Evolutionary conservation across 2,888 invertebrate genomes (phyloP).

Genomic region (Emmelina monodactyla): DNA sequence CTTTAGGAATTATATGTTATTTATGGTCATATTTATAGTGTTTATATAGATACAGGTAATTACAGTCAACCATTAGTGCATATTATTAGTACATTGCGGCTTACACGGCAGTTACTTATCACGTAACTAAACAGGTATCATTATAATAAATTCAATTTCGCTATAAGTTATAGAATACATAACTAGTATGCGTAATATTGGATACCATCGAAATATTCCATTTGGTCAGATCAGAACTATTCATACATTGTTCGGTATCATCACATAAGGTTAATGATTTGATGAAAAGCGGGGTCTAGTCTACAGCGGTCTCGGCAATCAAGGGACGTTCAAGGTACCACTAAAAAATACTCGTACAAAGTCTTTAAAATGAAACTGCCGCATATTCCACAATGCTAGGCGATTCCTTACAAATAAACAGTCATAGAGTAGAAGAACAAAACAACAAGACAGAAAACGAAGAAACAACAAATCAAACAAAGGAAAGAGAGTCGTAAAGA

Average conservation of each 20-base stretch:
- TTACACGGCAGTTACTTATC: conserved; percentile 43
- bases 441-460: conserved; percentile 25
- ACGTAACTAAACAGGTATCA: too few relatives aligned
- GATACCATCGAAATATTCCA: too few relatives aligned
- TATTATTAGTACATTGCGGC: conserved; percentile 55
- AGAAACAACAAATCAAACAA: conserved; percentile 22
- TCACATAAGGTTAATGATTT: conserved; percentile 12
- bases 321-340: conserved; percentile 29
- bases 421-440: conserved; percentile 40
- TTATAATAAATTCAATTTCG: too few relatives aligned
- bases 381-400: conserved; percentile 63
- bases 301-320: conserved; percentile 36
- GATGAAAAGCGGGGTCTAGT: conserved; percentile 34
- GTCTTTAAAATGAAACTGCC: conserved; percentile 44
- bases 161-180: too few relatives aligned
- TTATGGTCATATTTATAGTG: too few relatives aligned
- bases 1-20: too few relatives aligned
- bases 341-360: conserved; percentile 38
- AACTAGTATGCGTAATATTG: too few relatives aligned
- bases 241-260: too few relatives aligned
- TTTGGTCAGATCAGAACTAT: too few relatives aligned
- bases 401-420: conserved; percentile 45
- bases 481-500: conserved; percentile 32
- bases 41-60: too few relatives aligned
- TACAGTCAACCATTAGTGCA: conserved; percentile 43